phyloP scores from a whole-genome alignment of 2,888 invertebrate genomes.

The Campoletis raptor region DNA sequence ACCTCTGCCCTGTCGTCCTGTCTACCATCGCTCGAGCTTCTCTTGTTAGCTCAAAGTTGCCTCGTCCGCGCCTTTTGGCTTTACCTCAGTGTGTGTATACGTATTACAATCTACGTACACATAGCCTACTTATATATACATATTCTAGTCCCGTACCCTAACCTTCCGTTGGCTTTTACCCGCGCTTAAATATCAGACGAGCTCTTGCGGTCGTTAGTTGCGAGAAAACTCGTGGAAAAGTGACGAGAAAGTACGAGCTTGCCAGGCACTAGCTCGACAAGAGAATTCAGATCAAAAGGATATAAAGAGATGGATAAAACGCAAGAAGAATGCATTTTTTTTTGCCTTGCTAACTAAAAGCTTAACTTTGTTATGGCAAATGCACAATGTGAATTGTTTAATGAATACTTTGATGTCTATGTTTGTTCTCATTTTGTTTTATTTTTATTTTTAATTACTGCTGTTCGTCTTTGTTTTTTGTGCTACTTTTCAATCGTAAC shows the following conservation, averaged over 20 bases:
- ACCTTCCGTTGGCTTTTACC: slow-evolving; percentile 75
- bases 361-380: neutral
- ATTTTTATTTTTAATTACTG: neutral
- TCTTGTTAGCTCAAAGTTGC: slow-evolving; percentile 83
- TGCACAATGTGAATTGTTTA: slow-evolving; percentile 9
- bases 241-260: slow-evolving; percentile 43
- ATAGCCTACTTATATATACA: slow-evolving; percentile 6
- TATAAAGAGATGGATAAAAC: neutral
- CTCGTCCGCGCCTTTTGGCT: slow-evolving; percentile 76
- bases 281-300: slow-evolving; percentile 46
- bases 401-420: neutral
- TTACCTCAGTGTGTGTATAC: slow-evolving; percentile 11
- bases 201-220: slow-evolving; percentile 74
- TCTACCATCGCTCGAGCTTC: slow-evolving; percentile 68
- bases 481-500: neutral
- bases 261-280: slow-evolving; percentile 7
- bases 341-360: slow-evolving; percentile 4
- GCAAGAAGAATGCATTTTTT: slow-evolving; percentile 23
- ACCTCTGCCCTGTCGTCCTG: slow-evolving; percentile 71
- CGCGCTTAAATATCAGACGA: slow-evolving; percentile 76
- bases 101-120: slow-evolving; percentile 34
- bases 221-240: slow-evolving; percentile 73
- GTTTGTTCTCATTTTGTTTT: neutral
- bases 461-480: neutral
- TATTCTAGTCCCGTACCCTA: slow-evolving; percentile 11